Percentiles rank a stretch among this genome's conserved stretches.
Evolutionary conservation across 2,888 invertebrate genomes (phyloP).

Genomic region (Thera obeliscata): DNA sequence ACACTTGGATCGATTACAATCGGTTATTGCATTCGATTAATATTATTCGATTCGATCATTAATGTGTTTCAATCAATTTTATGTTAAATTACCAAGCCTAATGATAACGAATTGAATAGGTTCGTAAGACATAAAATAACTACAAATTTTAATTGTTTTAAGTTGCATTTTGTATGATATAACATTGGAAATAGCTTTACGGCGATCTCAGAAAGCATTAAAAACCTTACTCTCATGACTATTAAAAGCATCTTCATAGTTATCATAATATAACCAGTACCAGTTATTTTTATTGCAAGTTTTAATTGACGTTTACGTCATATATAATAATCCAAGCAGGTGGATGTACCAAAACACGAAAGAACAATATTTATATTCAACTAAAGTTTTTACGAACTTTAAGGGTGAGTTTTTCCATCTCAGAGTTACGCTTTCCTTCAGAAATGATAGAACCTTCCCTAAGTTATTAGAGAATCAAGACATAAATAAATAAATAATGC

Average conservation of each 20-base stretch:
- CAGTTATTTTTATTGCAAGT: no score
- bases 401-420: no score
- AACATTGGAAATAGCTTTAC: background rate
- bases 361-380: no score
- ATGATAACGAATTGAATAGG: background rate
- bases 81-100: slow-evolving; percentile 4
- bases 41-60: slow-evolving; percentile 43
- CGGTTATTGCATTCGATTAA: slow-evolving; percentile 42
- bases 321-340: no score
- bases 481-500: no score
- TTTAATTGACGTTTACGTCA: no score
- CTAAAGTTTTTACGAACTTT: no score
- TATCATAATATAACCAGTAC: background rate
- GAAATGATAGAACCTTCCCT: no score
- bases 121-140: background rate
- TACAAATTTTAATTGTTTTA: background rate
- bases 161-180: background rate
- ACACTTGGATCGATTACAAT: slow-evolving; percentile 56
- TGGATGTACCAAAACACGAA: no score
- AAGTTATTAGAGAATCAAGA: no score
- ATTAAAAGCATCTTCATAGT: background rate
- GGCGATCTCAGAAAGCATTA: background rate
- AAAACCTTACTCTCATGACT: background rate
- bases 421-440: no score
- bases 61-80: slow-evolving; percentile 23